Base-by-base conservation (phyloP, 1,140 invertebrate species). In the Thereuonema tuberculata region DNA sequence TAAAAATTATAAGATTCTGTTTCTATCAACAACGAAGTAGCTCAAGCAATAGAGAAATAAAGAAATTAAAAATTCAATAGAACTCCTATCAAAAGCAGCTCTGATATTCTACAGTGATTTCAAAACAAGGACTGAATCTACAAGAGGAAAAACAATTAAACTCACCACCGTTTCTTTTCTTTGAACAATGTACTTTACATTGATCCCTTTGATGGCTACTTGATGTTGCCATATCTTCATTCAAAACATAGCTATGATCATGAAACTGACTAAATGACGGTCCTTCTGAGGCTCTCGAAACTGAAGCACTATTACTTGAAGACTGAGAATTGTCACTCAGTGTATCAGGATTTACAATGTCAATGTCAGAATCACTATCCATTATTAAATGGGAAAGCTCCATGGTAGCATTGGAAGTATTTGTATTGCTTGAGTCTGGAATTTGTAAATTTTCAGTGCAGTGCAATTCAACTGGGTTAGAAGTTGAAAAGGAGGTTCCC, bases 281-380 rank as follows among this genome's bases (percentile, higher is more conserved):
- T 5, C 17, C 9, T 9, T 43, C 37, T 12, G 9, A 43, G n/a
- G 37, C 9, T n/a, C 9, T 43, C 9, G 37, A 12, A 9, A n/a
- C 9, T 43, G 37, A 43, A 17, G 21, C 48, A 20, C 17, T 24
- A 5, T 50, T 5, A 50, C 48, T 50, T 50, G 48, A 24, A 50
- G 48, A 50, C 3, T 12, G 9, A 24, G 21, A 14, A 26, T 37
- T 61, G 1, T 58, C 46, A 20, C 54, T 28, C 12, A 26, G 21
- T 25, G 23, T 25, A 58, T 59, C 29, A 21, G 37, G 57, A 37
- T 37, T 62, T 12, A 52, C 56, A 1, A 31, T 52, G 49, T 46
- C 57, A 17, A 48, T 37, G 20, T 61, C 56, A 2, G 37, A 62
- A 27, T 49, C 26, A 47, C 20, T 60, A 26, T 48, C 58, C n/a